Evolutionary conservation across 2,888 invertebrate genomes (phyloP), one percentile per base, ranked within the genome.

Genomic region (Ochropleura leucogaster): DNA sequence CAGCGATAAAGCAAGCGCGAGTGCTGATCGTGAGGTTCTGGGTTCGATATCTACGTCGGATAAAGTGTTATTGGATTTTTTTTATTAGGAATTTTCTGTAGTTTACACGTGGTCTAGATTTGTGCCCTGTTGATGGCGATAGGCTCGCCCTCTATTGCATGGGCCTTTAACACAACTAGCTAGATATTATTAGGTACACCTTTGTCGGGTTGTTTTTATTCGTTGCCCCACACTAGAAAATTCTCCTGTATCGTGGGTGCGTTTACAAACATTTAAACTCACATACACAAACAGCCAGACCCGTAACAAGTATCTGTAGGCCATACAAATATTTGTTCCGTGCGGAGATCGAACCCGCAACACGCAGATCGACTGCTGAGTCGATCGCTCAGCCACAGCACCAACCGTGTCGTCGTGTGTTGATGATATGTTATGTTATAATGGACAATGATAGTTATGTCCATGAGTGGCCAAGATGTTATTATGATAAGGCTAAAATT

Each of bases 401-500:
- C 30, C 30, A 30, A 30, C 30, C 30, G 30, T 30, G 30, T 30
- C 30, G 30, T 30, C 30, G 30, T 30, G 30, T 30, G 30, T 30
- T 30, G 14, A 8, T 20, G 18, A 18, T 7, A 42, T 42, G 44
- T 57, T 57, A 59, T 59, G 40, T 59, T 40, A n/a, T 64, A 7
- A 44, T 59, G 47, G 68, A n/a, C 12, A 18, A 40, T 53, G 6
- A n/a, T 42, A n/a, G 7, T 7, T 9, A 59, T n/a, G 12, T 47
- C 46, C n/a, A 30, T 60, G 20, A 46, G 68, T 53, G 51, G n/a
- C 77, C 42, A 20, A 40, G 46, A 14, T 67, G n/a, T 1, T 44
- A 42, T 51, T 60, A 46, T n/a, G 59, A 65, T 51, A 74, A 74
- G 18, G n/a, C 4, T 68, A 30, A 65, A 66, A 20, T 20, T 60